Evolutionary conservation across 1,140 invertebrate genomes (phyloP), one percentile per base, ranked within the genome.

Genomic region (Metaphire vulgaris): DNA sequence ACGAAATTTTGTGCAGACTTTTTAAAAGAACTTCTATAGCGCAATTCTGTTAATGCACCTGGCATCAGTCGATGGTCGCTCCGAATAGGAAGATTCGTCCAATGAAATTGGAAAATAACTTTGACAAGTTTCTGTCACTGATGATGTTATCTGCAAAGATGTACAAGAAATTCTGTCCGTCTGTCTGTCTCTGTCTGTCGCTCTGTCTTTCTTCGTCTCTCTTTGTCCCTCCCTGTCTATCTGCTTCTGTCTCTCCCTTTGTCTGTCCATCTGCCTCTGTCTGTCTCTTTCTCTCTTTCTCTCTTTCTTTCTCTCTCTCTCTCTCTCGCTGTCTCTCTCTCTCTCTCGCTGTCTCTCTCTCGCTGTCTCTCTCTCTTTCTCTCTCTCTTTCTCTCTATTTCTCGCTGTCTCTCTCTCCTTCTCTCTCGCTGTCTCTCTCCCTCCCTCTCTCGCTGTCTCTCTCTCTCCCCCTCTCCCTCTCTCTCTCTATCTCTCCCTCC

Each of bases 331-430:
- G 69, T 28, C 65, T 30, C 16, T 33, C 66, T 64, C 28, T 32
- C 33, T 29, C 68, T 66, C 28, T 33, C 72, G 26, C 34, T 73
- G 31, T 66, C 67, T 69, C 16, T 74, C 21, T 77, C 34, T 70
- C 69, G 77, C 6, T 56, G 6, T 56, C 41, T 56, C 6, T 12
- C 41, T 56, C 41, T 56, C 6, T 56, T 21, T 56, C 41, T 56
- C 6, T 56, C 41, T 56, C 6, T 56, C 41, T 56, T 21, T 56
- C 6, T 56, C 41, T 56, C 41, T 56, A 12, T 56, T 21, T 56
- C 6, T 56, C 41, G 6, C 6, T 56, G 6, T 56, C 41, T 56
- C 6, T 56, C 41, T 56, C 41, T 56, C 6, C 21, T 21, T 56
- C 41, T 56, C 6, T 56, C 41, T 56, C n/a, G n/a, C 41, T 67